These are phyloP conservation scores for Himalopsyche kuldschensis DNA, from an alignment of 2,888 invertebrate genomes.

Conservation along the genomic window DNA sequence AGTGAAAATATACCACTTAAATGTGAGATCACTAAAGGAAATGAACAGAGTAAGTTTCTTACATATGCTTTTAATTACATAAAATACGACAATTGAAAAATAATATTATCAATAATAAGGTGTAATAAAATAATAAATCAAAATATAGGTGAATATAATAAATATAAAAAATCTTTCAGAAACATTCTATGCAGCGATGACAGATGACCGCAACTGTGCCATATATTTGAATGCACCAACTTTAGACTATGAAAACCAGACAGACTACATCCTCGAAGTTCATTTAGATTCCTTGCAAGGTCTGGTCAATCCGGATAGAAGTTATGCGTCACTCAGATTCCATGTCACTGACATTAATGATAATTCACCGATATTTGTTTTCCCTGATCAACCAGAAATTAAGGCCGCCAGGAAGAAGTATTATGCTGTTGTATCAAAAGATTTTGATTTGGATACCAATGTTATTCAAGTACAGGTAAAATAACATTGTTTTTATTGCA, in stretches of 20 bases:
- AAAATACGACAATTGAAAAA: no score
- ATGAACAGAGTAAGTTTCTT: slow-evolving; percentile 65
- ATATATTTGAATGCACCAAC: slow-evolving; percentile 69
- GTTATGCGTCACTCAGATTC: slow-evolving; percentile 74
- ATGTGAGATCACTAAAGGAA: slow-evolving; percentile 77
- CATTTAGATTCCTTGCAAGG: slow-evolving; percentile 80
- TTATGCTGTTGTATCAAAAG: slow-evolving; percentile 76
- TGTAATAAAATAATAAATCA: no score
- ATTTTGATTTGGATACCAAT: slow-evolving; percentile 73
- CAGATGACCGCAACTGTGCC: slow-evolving; percentile 81
- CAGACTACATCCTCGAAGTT: slow-evolving; percentile 74
- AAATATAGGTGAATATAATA: not conserved
- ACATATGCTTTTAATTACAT: no score
- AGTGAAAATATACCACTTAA: slow-evolving; percentile 72
- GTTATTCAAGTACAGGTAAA: slow-evolving; percentile 77
- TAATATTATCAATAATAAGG: no score
- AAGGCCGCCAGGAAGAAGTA: slow-evolving; percentile 69
- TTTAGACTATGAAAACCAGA: slow-evolving; percentile 78
- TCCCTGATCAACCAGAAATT: slow-evolving; percentile 62
- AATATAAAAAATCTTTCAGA: slow-evolving; percentile 51
- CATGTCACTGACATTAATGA: slow-evolving; percentile 88
- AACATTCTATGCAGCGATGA: slow-evolving; percentile 72
- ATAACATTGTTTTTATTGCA: not conserved
- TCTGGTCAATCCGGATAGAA: slow-evolving; percentile 75
- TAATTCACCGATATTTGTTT: slow-evolving; percentile 81